Base-by-base conservation (phyloP, 2,797 vertebrate genomes). In the Antrozous pallidus region DNA sequence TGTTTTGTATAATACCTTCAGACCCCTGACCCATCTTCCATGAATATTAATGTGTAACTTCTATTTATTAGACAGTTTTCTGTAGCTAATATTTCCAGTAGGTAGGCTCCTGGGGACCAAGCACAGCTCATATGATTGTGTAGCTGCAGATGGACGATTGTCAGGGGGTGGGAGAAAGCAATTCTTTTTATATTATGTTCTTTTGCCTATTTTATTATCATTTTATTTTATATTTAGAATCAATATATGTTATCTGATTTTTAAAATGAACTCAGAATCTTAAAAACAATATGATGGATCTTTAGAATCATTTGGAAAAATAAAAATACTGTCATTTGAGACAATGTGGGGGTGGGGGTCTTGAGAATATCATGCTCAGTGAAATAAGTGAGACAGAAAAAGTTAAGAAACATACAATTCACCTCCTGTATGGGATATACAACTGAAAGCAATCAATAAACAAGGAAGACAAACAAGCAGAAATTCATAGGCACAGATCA, bases 261-360 rank as follows among this genome's bases (percentile, higher is more conserved):
- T 80, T 38, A 36, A 58, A 85, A 49, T 56, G 74, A 75, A 47
- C 24, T 67, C 17, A 87, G 9, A 16, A 51, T 40, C 42, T 38
- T 42, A 3, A 10, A 22, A 49, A 49, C n/a, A 51, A 56, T 16
- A n/a, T 20, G 31, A 42, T 33, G 10, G 3, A 6, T 40, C 20
- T 20, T 88, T 56, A 54, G 8, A 87, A 83, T 69, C 18, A 70
- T 69, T 80, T 78, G 14, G 26, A 20, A 84, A 85, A 63, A 88
- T 22, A 31, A 14, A 38, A 28, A 17, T 18, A 45, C 71, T 47
- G 28, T 11, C 2, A 20, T n/a, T n/a, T 45, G 42, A 8, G 42
- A 73, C 71, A 31, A 11, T 5, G 10, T 10, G 42, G 71, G 7
- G 31, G 16, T 42, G 31, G 42, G 42, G 42, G 10, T 47, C 42